These are phyloP conservation scores for Calypte anna DNA, from an alignment of 2,113 vertebrate species.

Conservation along the genomic window DNA sequence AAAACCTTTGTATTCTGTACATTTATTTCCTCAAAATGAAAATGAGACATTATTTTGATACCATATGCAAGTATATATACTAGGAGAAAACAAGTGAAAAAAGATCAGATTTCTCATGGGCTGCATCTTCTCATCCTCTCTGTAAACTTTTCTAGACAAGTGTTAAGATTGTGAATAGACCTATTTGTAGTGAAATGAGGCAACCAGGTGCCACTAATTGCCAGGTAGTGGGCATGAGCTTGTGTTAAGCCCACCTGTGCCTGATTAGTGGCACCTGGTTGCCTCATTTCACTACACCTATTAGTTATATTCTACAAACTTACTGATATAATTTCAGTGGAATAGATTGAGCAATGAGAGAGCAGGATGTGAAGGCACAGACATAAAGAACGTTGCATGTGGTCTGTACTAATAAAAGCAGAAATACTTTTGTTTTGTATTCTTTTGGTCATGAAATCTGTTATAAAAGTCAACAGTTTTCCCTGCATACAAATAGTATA, in stretches of 20 bases:
- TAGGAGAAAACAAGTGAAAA: not conserved
- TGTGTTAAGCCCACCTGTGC: too few relatives aligned
- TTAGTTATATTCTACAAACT: not conserved
- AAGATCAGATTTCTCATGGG: not conserved
- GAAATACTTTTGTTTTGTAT: not conserved
- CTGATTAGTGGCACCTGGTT: too few relatives aligned
- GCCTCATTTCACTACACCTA: too few relatives aligned
- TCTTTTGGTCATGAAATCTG: not conserved
- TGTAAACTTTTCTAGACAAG: not conserved
- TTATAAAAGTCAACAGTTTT: not conserved
- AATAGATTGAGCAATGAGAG: not conserved
- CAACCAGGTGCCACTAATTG: too few relatives aligned
- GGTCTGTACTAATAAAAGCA: not conserved
- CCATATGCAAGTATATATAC: not conserved
- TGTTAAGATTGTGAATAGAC: not conserved
- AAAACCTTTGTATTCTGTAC: not conserved
- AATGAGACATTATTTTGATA: not conserved
- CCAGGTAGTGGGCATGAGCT: too few relatives aligned
- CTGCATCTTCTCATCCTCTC: not conserved
- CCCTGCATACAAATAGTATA: not conserved
- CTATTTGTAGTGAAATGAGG: too few relatives aligned
- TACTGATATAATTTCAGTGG: not conserved
- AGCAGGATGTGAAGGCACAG: not conserved
- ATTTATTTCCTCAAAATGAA: not conserved
- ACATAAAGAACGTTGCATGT: not conserved